Base-by-base conservation (phyloP, 2,888 invertebrate species). In the Clanis bilineata region DNA sequence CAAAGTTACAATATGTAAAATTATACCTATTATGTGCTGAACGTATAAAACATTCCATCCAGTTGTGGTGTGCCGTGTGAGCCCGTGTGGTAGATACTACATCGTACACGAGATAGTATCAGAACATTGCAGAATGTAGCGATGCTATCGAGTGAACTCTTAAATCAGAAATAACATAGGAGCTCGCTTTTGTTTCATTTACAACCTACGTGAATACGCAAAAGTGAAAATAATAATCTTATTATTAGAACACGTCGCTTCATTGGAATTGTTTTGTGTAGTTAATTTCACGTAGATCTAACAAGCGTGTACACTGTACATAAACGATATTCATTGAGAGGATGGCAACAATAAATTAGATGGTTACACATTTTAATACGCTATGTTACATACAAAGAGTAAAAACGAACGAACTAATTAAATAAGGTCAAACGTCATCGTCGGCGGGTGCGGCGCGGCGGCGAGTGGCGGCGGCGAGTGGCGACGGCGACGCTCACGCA, bases 381-480 rank as follows among this genome's bases (percentile, higher is more conserved):
- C 76, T 77, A 78, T 74, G 83, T 85, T 85, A 86, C 86, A 86
- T 88, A 85, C 79, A 81, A 87, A 88, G 87, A 90, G 88, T 90
- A 89, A 91, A 88, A 90, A 90, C 83, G 88, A 88, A 84, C 87
- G 85, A 87, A 90, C 85, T 90, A 92, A 92, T 91, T 92, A 90
- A 92, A 92, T 92, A 92, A 90, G 91, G 92, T 91, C 91, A 92
- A 90, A 85, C 88, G 89, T 86, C 84, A 80, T 72, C 76, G 77
- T 67, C 78, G 78, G 72, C 79, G 81, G 71, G 74, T 64, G 72
- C 72, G 70, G 70, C 65, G 69, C 67, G 66, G 71, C 64, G 68
- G 66, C 63, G 65, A n/a, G 62, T 63, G 70, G 69, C 71, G 68
- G 66, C 70, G 70, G 67, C 68, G 1, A 64, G 62, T 66, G 65